A percentile compares a stretch with the other conserved stretches of the same genome.
phyloP scores from a whole-genome alignment of 2,797 vertebrate genomes.

The Carapus acus region DNA sequence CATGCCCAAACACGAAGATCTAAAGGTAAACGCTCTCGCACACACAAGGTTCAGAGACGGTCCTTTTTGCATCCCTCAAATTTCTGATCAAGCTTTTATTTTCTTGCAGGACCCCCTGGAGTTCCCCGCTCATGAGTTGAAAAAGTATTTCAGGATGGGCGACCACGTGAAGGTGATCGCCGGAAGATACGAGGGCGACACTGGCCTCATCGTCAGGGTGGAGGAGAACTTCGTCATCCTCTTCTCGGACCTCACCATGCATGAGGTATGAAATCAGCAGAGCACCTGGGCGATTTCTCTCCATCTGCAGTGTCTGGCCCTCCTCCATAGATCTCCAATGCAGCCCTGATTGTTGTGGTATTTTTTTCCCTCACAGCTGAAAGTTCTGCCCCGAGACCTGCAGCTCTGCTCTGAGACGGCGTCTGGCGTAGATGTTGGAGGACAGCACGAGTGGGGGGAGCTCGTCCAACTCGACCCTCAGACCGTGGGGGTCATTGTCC shows the following conservation, averaged over 20 bases:
- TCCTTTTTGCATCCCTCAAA: no score
- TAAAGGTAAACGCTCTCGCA: constrained; percentile 77
- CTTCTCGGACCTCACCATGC: constrained; percentile 97
- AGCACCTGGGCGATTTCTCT: no score
- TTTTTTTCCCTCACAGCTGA: constrained; percentile 75
- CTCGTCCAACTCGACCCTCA: constrained; percentile 91
- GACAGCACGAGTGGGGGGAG: constrained; percentile 96
- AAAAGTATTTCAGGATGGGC: constrained; percentile 93
- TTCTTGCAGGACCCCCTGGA: constrained; percentile 84
- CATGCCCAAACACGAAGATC: constrained; percentile 94
- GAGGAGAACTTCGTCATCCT: constrained; percentile 97
- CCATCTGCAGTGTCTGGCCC: no score
- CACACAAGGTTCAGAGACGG: no score
- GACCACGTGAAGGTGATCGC: constrained; percentile 97
- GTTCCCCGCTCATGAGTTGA: constrained; percentile 90
- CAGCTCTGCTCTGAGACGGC: constrained; percentile 96
- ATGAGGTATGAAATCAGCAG: constrained; percentile 72
- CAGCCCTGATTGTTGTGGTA: not conserved
- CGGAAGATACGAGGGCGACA: constrained; percentile 90
- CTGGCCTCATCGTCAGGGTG: constrained; percentile 89
- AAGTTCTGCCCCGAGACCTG: constrained; percentile 89
- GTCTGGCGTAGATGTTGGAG: constrained; percentile 88
- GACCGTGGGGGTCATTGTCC: constrained; percentile 88
- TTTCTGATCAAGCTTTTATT: no score
- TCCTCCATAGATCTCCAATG: no score